phyloP scores from a whole-genome alignment of 1,140 invertebrate genomes.

The Drosophila gunungcola region DNA sequence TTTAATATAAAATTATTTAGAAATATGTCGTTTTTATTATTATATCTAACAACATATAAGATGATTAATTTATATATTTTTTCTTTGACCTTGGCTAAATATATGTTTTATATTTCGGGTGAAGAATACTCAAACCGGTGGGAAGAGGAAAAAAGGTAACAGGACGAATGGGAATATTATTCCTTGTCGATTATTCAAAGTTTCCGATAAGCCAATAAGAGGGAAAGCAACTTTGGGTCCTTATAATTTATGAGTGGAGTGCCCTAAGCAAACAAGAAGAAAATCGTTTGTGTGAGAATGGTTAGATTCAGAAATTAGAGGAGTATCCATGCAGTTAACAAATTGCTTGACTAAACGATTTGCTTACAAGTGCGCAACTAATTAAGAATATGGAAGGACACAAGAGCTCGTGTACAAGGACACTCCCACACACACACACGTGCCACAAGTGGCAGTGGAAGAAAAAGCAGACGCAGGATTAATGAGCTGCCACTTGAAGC shows the following conservation, averaged over 20 bases:
- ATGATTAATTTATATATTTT: neutral
- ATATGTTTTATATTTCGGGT: neutral
- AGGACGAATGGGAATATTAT: constrained; percentile 1
- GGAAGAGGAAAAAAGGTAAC: neutral
- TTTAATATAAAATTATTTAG: too few relatives aligned
- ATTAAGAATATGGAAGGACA: constrained; percentile 42
- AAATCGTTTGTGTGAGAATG: neutral
- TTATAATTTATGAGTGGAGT: constrained; percentile 25
- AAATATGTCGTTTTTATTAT: too few relatives aligned
- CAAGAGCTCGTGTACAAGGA: constrained; percentile 28
- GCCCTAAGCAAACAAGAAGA: neutral
- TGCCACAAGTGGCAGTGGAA: constrained; percentile 44
- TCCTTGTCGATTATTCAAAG: constrained; percentile 44
- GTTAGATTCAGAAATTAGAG: constrained; percentile 16
- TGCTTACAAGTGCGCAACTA: constrained; percentile 49
- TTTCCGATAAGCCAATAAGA: constrained; percentile 41
- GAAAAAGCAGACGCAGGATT: constrained; percentile 44
- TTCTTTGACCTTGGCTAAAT: neutral
- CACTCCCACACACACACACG: constrained; percentile 23
- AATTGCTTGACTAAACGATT: constrained; percentile 45
- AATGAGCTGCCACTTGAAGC: constrained; percentile 64
- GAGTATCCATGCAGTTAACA: constrained; percentile 41
- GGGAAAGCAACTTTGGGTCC: constrained; percentile 16
- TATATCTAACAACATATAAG: too few relatives aligned
- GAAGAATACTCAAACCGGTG: neutral